Conservation (phyloP, 2,797 vertebrate species). For the Sylvia borin region DNA sequence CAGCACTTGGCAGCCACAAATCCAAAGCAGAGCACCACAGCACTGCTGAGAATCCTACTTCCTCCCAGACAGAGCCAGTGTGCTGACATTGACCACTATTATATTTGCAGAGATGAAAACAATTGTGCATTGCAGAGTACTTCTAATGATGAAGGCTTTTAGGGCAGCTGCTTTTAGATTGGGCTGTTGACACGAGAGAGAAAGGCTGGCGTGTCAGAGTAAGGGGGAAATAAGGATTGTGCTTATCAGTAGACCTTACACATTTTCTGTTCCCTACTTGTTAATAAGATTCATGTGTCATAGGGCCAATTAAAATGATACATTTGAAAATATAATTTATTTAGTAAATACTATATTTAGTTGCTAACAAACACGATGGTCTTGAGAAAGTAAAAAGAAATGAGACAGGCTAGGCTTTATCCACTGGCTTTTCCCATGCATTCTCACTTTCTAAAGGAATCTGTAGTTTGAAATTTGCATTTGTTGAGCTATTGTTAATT, state of each 20-base stretch:
- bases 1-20: background rate
- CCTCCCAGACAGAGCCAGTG: background rate
- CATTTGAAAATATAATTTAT: background rate
- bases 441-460: background rate
- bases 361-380: background rate
- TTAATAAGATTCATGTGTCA: background rate
- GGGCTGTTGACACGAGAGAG: background rate
- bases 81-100: background rate
- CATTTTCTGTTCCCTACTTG: background rate
- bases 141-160: background rate
- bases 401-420: background rate
- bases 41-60: background rate
- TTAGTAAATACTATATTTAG: background rate
- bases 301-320: background rate
- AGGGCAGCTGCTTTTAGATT: background rate
- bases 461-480: background rate
- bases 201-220: background rate
- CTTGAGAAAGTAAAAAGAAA: background rate
- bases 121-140: background rate
- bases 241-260: background rate
- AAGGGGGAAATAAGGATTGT: background rate
- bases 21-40: background rate
- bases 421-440: background rate
- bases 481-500: background rate
- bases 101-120: background rate